Evolutionary conservation across 2,797 vertebrate species (phyloP), one percentile per base, ranked within the genome.

Genomic region (Microctenopoma steveboyesi): DNA sequence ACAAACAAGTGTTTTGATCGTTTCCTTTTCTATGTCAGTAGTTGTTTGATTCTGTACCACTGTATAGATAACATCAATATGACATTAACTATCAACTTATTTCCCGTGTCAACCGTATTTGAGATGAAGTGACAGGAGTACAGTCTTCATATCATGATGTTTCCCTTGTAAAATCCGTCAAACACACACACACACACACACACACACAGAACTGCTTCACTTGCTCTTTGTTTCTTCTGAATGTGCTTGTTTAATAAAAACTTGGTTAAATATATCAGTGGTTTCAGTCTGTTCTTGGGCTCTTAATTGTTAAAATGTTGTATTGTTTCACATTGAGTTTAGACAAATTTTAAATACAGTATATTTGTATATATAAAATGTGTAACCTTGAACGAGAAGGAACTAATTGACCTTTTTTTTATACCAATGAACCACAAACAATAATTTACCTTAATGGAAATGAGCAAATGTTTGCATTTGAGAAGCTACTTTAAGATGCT

Each of bases 221-320:
- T 33, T 83, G 75, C 74, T 81, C 81, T 61, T 78, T 84, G 81
- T 88, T 78, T 65, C 76, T 83, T 88, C 59, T 83, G 59, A 65
- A 45, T 90, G 84, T 90, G 76, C 80, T 90, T 86, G 86, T 90
- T 91, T 87, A 63, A 93, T 90, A 88, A 92, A 93, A 92, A 87
- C 56, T 51, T 48, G 69, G 37, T 86, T 54, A 77, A 83, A 74
- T 78, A 86, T 70, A 67, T 27, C 45, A 49, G 37, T 5, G 10
- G 25, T 65, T 53, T 84, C 37, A 9, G 50, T 47, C 30, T 73
- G 2, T 86, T 79, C 58, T 83, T 85, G 69, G 11, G 33, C 45
- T n/a, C 8, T 45, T 0, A 25, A 43, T 7, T 12, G 39, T 63
- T 46, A 2, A 7, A 50, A 63, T 46, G 16, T n/a, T 46, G 8